A percentile compares a stretch with the other conserved stretches of the same genome.
Evolutionary conservation across 1,140 invertebrate species (phyloP).

Genomic region (Papilio polytes): DNA sequence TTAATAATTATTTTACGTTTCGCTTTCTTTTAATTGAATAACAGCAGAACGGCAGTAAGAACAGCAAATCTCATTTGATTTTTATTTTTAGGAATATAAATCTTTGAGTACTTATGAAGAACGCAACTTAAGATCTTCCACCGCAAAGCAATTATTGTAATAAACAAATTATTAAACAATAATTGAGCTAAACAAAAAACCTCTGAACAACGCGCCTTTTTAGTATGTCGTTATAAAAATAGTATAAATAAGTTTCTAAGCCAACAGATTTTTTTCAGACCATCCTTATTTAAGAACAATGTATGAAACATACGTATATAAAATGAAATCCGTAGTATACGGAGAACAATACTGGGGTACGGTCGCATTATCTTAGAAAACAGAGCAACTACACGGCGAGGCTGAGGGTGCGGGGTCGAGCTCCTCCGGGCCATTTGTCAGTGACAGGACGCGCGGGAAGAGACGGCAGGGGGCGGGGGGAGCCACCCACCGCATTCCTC

Average conservation of each 20-base stretch:
- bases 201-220: too few species aligned
- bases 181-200: too few species aligned
- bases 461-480: constrained; percentile 42
- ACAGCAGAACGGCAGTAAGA: too few species aligned
- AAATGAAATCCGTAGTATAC: constrained; percentile 27
- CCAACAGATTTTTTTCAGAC: not conserved
- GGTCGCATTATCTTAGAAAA: constrained; percentile 48
- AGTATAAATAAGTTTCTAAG: not conserved
- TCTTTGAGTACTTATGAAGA: too few species aligned
- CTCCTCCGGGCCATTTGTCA: constrained; percentile 80
- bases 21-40: too few species aligned
- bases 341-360: constrained; percentile 29
- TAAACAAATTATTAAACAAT: too few species aligned
- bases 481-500: constrained; percentile 57
- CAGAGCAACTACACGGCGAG: constrained; percentile 54
- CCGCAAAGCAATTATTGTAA: too few species aligned
- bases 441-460: constrained; percentile 72
- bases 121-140: too few species aligned
- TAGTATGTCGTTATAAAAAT: not conserved
- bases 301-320: constrained; percentile 27
- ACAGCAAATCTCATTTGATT: too few species aligned
- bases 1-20: too few species aligned
- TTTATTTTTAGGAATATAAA: too few species aligned
- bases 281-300: constrained; percentile 17
- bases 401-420: constrained; percentile 75